A percentile compares a stretch with the other conserved stretches of the same genome.
phyloP scores from a whole-genome alignment of 2,113 vertebrate species.

The Mystacornis crossleyi region DNA sequence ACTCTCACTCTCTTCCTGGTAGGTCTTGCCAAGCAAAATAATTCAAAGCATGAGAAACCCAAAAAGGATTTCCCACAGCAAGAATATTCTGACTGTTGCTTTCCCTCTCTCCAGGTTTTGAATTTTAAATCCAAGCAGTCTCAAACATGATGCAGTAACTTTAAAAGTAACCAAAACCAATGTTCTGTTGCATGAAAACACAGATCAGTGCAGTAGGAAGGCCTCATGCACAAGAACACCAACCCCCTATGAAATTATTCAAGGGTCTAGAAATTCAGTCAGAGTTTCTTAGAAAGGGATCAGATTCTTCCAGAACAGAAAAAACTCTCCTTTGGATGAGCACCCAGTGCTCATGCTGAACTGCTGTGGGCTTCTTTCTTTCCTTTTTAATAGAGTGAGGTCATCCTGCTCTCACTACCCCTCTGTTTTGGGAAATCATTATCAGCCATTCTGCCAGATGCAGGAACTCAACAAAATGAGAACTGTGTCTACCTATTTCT shows the following conservation, averaged over 20 bases:
- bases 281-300: not conserved
- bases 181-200: not conserved
- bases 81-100: not conserved
- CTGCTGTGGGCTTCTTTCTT: not conserved
- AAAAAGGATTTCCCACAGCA: not conserved
- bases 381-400: not conserved
- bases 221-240: not conserved
- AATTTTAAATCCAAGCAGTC: not conserved
- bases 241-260: not conserved
- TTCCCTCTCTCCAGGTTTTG: not conserved
- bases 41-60: not conserved
- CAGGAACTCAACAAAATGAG: not conserved
- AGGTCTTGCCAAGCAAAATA: constrained; percentile 33
- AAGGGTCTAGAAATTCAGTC: not conserved
- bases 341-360: not conserved
- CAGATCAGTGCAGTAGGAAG: not conserved
- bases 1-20: not conserved
- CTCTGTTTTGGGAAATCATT: not conserved
- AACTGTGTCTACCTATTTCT: not conserved
- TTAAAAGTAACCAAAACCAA: not conserved
- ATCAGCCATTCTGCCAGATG: not conserved
- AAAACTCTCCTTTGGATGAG: not conserved
- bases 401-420: not conserved
- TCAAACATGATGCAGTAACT: not conserved
- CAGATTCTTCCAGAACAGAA: not conserved